These are phyloP conservation scores for Phymastichus coffea DNA, from an alignment of 1,140 invertebrate genomes.

Conservation along the genomic window DNA sequence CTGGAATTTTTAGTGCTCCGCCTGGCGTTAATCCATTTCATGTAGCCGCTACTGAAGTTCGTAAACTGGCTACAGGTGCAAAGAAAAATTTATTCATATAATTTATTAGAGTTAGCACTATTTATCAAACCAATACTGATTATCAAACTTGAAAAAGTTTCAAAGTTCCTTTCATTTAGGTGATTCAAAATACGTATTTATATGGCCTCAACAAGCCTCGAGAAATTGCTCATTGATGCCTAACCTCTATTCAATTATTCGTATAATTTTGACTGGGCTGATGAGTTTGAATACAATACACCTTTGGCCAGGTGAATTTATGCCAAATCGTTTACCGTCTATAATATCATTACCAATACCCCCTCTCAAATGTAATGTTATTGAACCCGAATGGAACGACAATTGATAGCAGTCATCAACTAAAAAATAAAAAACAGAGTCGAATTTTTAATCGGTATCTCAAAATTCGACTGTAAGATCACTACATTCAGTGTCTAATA, in stretches of 20 bases:
- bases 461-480: not conserved
- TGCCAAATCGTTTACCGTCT: slow-evolving; percentile 40
- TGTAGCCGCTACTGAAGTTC: slow-evolving; percentile 30
- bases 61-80: slow-evolving; percentile 14
- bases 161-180: no score
- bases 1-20: slow-evolving; percentile 36
- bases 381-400: slow-evolving; percentile 49
- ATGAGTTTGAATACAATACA: slow-evolving; percentile 41
- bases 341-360: slow-evolving; percentile 35
- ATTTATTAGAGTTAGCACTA: no score
- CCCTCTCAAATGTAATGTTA: slow-evolving; percentile 46
- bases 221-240: slow-evolving; percentile 32
- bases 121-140: no score
- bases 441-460: not conserved
- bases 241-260: slow-evolving; percentile 36
- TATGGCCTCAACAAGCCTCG: slow-evolving; percentile 47
- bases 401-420: slow-evolving; percentile 7
- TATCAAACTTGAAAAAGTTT: no score
- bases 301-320: slow-evolving; percentile 50
- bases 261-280: slow-evolving; percentile 37
- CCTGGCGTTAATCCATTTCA: slow-evolving; percentile 38
- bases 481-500: no score
- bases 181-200: slow-evolving; percentile 45
- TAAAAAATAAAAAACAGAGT: not conserved
- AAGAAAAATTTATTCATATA: no score